phyloP scores from a whole-genome alignment of 1,140 invertebrate genomes.

The Drosophila miranda region DNA sequence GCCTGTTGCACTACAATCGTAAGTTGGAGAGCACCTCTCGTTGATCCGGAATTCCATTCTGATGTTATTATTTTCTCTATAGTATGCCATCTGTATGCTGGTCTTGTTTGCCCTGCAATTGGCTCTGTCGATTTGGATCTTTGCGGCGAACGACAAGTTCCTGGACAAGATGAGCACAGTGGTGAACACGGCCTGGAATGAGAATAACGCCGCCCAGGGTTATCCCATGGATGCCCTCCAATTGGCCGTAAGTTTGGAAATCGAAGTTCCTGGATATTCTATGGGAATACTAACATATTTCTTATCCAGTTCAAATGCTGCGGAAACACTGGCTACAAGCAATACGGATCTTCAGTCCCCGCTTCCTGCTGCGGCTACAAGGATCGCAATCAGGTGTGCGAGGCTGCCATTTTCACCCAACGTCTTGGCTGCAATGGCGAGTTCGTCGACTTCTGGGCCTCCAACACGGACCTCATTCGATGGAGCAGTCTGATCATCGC shows the following conservation, averaged over 20 bases:
- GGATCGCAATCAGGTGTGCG: constrained; percentile 63
- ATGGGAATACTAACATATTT: not conserved
- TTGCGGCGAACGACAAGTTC: constrained; percentile 83
- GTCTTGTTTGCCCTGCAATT: constrained; percentile 86
- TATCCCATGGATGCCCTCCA: constrained; percentile 69
- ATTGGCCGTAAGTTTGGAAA: constrained; percentile 56
- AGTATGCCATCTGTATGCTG: constrained; percentile 87
- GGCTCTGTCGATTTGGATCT: constrained; percentile 84
- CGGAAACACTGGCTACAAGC: constrained; percentile 81
- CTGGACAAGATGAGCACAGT: constrained; percentile 81
- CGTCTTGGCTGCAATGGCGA: constrained; percentile 79
- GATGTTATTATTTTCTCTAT: constrained; percentile 5
- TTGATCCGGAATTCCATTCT: not conserved
- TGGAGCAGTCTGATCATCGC: constrained; percentile 87
- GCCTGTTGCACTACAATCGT: constrained; percentile 91
- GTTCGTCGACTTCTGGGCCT: constrained; percentile 83
- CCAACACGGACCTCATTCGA: constrained; percentile 84
- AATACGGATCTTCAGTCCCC: constrained; percentile 79
- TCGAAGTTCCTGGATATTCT: not conserved
- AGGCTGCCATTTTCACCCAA: constrained; percentile 60
- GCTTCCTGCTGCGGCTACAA: constrained; percentile 82
- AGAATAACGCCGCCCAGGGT: constrained; percentile 54
- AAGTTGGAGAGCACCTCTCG: constrained; percentile 61
- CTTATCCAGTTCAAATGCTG: constrained; percentile 85
- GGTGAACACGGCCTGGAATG: constrained; percentile 74